Percentiles rank a stretch among this genome's conserved stretches.
phyloP scores from a whole-genome alignment of 2,113 vertebrate species.

The Colius striatus region DNA sequence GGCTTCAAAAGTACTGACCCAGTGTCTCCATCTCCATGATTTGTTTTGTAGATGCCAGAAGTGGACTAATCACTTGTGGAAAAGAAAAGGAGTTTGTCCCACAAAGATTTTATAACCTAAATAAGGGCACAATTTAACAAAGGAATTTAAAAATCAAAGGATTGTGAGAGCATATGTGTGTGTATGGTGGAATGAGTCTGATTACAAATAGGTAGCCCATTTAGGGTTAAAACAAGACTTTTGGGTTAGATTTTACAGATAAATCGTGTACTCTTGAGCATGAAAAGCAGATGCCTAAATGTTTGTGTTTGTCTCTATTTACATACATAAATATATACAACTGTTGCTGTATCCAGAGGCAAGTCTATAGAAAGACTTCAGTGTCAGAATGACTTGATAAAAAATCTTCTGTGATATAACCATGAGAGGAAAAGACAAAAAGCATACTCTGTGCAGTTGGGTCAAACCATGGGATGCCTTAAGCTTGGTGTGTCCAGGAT shows the following conservation, averaged over 20 bases:
- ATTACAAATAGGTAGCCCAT: neutral
- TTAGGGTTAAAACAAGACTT: neutral
- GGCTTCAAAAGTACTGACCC: neutral
- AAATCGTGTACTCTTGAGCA: neutral
- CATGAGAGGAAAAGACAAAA: neutral
- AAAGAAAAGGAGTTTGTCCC: neutral
- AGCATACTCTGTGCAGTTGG: accelerated
- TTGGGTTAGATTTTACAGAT: neutral
- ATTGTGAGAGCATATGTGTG: neutral
- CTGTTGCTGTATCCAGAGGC: neutral
- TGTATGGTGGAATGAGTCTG: neutral
- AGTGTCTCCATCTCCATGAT: neutral
- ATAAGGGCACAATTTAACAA: neutral
- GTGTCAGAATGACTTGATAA: neutral
- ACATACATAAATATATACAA: neutral
- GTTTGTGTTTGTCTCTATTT: neutral
- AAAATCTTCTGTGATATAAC: neutral
- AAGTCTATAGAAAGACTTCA: neutral
- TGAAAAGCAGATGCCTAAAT: neutral
- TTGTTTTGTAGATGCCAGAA: conserved; percentile 13
- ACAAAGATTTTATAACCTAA: neutral
- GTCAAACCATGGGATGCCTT: neutral
- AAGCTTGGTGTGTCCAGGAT: neutral
- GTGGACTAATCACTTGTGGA: neutral
- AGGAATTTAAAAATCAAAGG: neutral